phyloP scores from a whole-genome alignment of 2,797 vertebrate genomes.

The Cirrhinus mrigala region DNA sequence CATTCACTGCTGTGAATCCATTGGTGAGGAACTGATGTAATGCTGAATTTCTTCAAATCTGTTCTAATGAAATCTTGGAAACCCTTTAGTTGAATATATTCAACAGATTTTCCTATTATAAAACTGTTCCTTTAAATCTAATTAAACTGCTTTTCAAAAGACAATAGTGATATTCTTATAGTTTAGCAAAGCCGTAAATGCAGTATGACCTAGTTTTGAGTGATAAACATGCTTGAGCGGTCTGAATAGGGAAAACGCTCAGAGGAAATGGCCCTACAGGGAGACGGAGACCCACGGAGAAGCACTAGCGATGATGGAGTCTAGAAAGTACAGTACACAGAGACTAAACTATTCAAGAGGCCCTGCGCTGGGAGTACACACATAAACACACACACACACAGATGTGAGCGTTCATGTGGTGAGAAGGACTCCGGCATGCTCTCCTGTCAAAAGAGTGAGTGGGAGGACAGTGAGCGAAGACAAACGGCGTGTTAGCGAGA shows the following conservation, averaged over 20 bases:
- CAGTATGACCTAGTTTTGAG: constrained; percentile 26
- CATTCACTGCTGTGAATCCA: background rate
- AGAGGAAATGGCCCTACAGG: constrained; percentile 26
- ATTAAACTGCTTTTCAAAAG: constrained; percentile 3
- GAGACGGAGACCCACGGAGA: constrained; percentile 13
- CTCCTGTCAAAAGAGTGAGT: constrained; percentile 32
- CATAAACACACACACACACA: background rate
- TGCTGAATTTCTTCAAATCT: background rate
- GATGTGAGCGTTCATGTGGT: constrained; percentile 28
- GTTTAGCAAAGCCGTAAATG: constrained; percentile 2
- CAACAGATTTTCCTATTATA: background rate
- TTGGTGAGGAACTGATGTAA: background rate
- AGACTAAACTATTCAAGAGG: constrained; percentile 38
- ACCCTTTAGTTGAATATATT: background rate
- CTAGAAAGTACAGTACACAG: constrained; percentile 23
- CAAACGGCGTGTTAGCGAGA: constrained; percentile 16
- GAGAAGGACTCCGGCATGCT: constrained; percentile 38
- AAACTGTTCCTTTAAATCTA: background rate
- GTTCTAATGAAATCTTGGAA: background rate
- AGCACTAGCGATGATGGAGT: constrained; percentile 14
- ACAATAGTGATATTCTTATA: background rate
- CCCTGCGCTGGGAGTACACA: background rate
- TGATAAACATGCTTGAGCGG: constrained; percentile 16
- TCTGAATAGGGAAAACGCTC: background rate
- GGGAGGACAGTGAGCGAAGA: constrained; percentile 46